A percentile compares a stretch with the other conserved stretches of the same genome.
Conservation (phyloP, 1,140 invertebrate genomes). For the Heterodera carotae region DNA sequence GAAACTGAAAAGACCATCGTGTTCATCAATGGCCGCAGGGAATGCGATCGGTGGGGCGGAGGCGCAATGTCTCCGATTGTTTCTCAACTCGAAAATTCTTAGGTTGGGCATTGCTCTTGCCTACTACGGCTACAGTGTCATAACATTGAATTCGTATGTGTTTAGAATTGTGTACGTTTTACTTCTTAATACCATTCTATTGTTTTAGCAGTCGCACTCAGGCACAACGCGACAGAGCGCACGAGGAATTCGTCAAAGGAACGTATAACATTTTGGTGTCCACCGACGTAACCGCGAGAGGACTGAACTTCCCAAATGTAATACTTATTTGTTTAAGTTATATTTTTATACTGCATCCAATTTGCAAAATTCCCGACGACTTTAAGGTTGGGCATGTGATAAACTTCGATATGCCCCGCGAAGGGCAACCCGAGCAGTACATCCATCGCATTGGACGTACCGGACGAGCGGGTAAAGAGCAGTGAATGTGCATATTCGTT, state of each 20-base stretch:
- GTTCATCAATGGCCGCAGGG: slow-evolving; percentile 28
- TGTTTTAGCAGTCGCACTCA: slow-evolving; percentile 37
- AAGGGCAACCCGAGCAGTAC: slow-evolving; percentile 26
- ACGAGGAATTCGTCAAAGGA: slow-evolving; percentile 21
- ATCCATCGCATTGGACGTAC: slow-evolving; percentile 39
- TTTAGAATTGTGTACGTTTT: neutral
- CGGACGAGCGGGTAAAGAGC: slow-evolving; percentile 9
- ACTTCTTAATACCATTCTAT: neutral
- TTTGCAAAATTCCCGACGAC: neutral
- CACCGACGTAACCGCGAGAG: slow-evolving; percentile 39
- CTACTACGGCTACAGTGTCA: slow-evolving; percentile 13
- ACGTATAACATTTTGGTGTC: slow-evolving; percentile 38
- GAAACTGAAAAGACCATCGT: slow-evolving; percentile 37
- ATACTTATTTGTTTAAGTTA: neutral
- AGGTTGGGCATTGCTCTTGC: slow-evolving; percentile 22
- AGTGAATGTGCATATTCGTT: neutral
- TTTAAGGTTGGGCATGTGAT: slow-evolving; percentile 38
- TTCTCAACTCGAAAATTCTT: no score
- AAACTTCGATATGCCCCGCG: slow-evolving; percentile 37
- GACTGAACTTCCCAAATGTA: slow-evolving; percentile 37
- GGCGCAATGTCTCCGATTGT: no score
- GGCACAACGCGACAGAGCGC: slow-evolving; percentile 33
- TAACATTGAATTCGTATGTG: slow-evolving; percentile 23
- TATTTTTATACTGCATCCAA: neutral
- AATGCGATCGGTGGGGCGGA: slow-evolving; percentile 27